Base-by-base conservation (phyloP, 1,140 invertebrate genomes). In the Latrodectus geometricus region DNA sequence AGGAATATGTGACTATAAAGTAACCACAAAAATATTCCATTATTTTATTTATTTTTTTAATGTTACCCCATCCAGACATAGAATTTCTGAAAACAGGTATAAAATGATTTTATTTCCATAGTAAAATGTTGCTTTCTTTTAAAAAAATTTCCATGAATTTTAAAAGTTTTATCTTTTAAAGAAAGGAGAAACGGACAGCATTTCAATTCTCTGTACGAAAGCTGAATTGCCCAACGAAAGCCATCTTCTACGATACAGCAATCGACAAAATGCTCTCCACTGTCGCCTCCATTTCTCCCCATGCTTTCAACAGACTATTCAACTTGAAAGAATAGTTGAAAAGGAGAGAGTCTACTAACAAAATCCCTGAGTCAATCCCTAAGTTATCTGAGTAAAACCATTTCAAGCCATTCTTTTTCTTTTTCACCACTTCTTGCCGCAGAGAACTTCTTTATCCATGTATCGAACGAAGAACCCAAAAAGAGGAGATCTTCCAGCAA, bases 351-450 rank as follows among this genome's bases (percentile, higher is more conserved):
- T 76, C 5, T 21, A 21, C 20, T 23, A 56, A 76, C 54, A 76
- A 76, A 76, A 76, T 56, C 9, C 21, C 52, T 20, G 5, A 76
- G 74, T 56, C 74, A 76, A 61, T 61, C n/a, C 54, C 21, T 56
- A 23, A 56, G 52, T 76, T 76, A 52, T 76, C 52, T 56, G 74
- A 56, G 54, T 61, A n/a, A 52, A 76, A 76, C 52, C n/a, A 23
- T 54, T 76, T 76, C 21, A 74, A 74, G 49, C 9, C 23, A 50
- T 74, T 35, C 15, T 68, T 52, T n/a, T 14, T 14, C 54, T 50
- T 56, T 79, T n/a, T 61, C 50, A 12, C 12, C 35, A 35, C 5
- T 35, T 5, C 35, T 35, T 35, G 35, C 35, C 17, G 65, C 14
- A 68, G 17, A 68, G 23, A 50, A 9, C 48, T 68, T 79, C 72